These are phyloP conservation scores for Serripes groenlandicus DNA, from an alignment of 2,888 invertebrate species.

Conservation along the genomic window DNA sequence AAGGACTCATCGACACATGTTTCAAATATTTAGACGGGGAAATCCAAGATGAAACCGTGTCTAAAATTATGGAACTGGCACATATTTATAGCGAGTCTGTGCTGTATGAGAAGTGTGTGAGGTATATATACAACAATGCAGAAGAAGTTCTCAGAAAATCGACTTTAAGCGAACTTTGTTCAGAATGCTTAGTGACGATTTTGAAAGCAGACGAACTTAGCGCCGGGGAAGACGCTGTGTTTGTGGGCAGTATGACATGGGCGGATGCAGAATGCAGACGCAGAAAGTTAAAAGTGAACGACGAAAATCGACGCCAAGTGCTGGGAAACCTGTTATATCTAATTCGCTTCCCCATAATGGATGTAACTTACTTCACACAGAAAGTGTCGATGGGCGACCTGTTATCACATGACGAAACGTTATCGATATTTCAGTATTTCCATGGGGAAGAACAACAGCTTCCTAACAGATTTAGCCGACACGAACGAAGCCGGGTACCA, in stretches of 20 bases:
- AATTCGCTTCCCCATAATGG: constrained; percentile 79
- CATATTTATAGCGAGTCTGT: constrained; percentile 67
- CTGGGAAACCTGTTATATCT: constrained; percentile 75
- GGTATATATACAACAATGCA: constrained; percentile 55
- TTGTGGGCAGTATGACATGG: constrained; percentile 75
- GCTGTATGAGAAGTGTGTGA: constrained; percentile 65
- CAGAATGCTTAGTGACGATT: constrained; percentile 89
- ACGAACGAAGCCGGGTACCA: constrained; percentile 38
- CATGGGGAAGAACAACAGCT: constrained; percentile 66
- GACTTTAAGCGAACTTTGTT: constrained; percentile 89
- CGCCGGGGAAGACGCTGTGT: constrained; percentile 87
- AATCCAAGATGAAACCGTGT: constrained; percentile 66
- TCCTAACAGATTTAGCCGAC: constrained; percentile 57
- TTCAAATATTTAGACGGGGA: constrained; percentile 66
- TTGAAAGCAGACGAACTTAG: constrained; percentile 91
- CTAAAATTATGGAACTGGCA: constrained; percentile 69
- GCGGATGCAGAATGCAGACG: constrained; percentile 76
- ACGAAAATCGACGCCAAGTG: constrained; percentile 69
- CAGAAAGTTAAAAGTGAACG: constrained; percentile 68
- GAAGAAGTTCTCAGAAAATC: constrained; percentile 81
- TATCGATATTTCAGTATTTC: constrained; percentile 67
- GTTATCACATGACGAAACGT: constrained; percentile 61
- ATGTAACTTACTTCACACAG: constrained; percentile 68
- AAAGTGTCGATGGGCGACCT: constrained; percentile 64
- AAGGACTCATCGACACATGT: constrained; percentile 60